These are phyloP conservation scores for Cossypha heuglini DNA, from an alignment of 2,797 vertebrate genomes.

Conservation along the genomic window DNA sequence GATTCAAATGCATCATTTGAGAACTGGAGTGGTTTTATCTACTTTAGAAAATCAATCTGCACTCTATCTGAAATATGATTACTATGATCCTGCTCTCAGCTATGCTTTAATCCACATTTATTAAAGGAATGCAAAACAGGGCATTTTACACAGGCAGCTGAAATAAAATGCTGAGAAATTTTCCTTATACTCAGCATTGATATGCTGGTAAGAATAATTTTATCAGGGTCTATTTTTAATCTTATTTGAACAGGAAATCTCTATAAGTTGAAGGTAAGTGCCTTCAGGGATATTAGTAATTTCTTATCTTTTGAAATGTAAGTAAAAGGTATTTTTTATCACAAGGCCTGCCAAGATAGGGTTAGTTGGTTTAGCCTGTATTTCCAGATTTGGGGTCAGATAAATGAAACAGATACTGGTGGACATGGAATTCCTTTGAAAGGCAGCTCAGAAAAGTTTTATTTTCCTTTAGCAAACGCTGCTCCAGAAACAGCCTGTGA, in stretches of 20 bases:
- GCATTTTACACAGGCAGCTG: neutral
- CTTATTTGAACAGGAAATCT: neutral
- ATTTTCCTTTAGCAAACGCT: neutral
- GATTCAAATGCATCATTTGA: neutral
- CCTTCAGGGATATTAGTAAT: slow-evolving; percentile 3
- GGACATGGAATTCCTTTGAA: neutral
- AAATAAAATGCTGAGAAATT: neutral
- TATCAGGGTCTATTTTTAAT: slow-evolving; percentile 11
- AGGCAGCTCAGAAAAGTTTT: neutral
- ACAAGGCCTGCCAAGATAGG: neutral
- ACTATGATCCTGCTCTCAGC: neutral
- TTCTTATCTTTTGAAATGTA: slow-evolving; percentile 39
- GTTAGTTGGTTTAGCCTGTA: neutral
- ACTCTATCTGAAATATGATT: slow-evolving; percentile 24
- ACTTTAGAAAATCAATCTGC: neutral
- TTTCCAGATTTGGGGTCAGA: neutral
- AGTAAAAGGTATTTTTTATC: slow-evolving; percentile 11
- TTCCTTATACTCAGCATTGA: neutral
- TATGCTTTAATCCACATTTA: slow-evolving; percentile 27
- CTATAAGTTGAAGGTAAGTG: neutral
- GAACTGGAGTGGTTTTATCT: slow-evolving; percentile 15
- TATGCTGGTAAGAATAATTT: neutral
- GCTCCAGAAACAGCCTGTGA: neutral
- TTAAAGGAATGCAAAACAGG: slow-evolving; percentile 3
- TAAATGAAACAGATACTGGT: neutral